Conservation (phyloP, 2,113 vertebrate genomes). For the Sapayoa aenigma region DNA sequence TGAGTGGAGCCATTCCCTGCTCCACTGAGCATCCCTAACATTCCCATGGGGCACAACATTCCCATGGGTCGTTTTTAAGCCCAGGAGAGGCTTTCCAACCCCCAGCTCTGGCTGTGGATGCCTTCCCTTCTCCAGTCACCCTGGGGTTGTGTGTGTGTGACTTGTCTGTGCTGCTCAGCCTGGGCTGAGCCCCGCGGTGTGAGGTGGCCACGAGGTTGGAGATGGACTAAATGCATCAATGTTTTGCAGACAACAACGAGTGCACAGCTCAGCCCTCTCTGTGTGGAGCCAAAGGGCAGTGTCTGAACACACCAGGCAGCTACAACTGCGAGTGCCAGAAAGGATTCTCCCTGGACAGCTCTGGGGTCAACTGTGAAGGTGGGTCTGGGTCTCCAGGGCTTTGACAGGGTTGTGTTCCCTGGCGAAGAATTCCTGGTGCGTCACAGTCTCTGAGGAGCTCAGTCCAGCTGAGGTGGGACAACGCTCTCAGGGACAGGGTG, state of each 20-base stretch:
- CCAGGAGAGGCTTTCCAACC: neutral
- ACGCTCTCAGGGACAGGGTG: rapidly evolving
- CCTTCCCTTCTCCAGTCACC: neutral
- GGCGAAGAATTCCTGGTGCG: neutral
- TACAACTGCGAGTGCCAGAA: constrained; percentile 91
- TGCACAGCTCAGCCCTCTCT: constrained; percentile 77
- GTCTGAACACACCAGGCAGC: constrained; percentile 87
- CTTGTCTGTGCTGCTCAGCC: neutral
- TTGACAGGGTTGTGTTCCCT: rapidly evolving
- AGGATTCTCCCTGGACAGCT: constrained; percentile 85
- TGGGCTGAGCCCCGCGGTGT: rapidly evolving
- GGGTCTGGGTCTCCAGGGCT: neutral
- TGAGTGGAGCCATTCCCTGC: constrained; percentile 53
- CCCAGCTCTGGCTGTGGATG: neutral
- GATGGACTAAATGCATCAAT: neutral
- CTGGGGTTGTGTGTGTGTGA: neutral
- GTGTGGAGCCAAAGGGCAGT: constrained; percentile 83
- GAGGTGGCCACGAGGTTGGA: rapidly evolving
- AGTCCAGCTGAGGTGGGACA: neutral
- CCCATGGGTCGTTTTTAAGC: rapidly evolving
- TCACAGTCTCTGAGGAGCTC: neutral
- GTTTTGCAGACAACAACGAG: constrained; percentile 86
- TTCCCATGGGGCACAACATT: neutral
- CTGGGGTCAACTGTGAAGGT: constrained; percentile 88
- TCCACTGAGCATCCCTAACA: neutral